These are phyloP conservation scores for Epiblema foenella DNA, from an alignment of 2,888 invertebrate genomes.

Conservation along the genomic window DNA sequence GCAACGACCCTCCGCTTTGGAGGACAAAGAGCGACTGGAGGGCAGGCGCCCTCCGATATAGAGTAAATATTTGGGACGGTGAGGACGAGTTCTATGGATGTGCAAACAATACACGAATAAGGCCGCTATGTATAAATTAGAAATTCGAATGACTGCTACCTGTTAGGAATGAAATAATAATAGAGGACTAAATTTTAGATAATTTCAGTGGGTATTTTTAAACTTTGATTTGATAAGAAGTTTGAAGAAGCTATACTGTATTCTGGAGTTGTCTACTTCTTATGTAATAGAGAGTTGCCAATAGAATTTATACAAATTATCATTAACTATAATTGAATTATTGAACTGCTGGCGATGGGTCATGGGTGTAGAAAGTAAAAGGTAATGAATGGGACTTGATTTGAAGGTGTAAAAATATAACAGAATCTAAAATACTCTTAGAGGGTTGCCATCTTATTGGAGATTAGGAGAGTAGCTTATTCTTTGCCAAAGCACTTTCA, in stretches of 20 bases:
- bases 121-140: conserved; percentile 33
- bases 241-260: too few species aligned
- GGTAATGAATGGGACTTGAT: neutral
- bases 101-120: conserved; percentile 36
- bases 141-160: conserved; percentile 29
- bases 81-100: conserved; percentile 35
- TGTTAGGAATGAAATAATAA: conserved; percentile 25
- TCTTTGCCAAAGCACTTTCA: conserved; percentile 37
- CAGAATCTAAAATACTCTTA: conserved; percentile 1
- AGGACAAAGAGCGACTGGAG: conserved; percentile 76
- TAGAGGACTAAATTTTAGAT: conserved; percentile 15
- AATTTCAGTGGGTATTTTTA: neutral
- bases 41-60: conserved; percentile 63
- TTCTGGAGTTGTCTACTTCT: too few species aligned
- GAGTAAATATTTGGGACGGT: conserved; percentile 66
- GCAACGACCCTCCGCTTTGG: conserved; percentile 71
- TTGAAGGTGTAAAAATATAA: neutral
- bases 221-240: neutral
- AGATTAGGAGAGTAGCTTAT: neutral
- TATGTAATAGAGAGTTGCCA: too few species aligned
- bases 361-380: neutral
- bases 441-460: conserved; percentile 9
- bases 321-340: too few species aligned
- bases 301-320: too few species aligned
- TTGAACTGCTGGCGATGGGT: too few species aligned